Evolutionary conservation across 2,797 vertebrate species (phyloP).

Genomic region (Acanthiza pusilla): DNA sequence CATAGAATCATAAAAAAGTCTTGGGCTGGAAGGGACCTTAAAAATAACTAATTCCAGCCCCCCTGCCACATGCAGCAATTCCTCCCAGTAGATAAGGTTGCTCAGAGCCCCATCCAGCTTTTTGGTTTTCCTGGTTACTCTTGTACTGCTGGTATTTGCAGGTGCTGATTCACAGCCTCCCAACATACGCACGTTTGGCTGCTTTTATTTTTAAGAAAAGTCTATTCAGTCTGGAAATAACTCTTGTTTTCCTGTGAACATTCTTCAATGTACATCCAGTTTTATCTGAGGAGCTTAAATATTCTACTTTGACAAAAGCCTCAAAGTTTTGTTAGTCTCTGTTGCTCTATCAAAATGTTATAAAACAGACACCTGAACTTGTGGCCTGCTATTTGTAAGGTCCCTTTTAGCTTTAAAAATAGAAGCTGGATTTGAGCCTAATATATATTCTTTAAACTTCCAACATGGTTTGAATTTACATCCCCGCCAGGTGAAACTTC

Average conservation of each 20-base stretch:
- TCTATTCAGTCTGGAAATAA: neutral
- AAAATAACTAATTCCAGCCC: neutral
- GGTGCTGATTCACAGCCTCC: constrained; percentile 1
- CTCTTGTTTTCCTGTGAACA: neutral
- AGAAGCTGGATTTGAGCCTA: neutral
- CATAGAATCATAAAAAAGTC: neutral
- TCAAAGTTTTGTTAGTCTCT: neutral
- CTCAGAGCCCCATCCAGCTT: neutral
- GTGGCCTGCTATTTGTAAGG: neutral
- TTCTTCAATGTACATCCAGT: neutral
- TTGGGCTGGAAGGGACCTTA: neutral
- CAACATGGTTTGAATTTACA: neutral
- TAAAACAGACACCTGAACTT: neutral
- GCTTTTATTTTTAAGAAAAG: neutral
- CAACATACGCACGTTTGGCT: accelerated
- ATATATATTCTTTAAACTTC: neutral
- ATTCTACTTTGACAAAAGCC: neutral
- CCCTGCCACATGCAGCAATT: neutral
- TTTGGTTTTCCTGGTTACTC: neutral
- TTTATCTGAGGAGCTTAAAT: neutral
- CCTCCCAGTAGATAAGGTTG: neutral
- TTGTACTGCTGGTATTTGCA: neutral
- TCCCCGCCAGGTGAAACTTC: neutral
- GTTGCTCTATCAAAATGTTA: neutral
- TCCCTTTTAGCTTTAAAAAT: neutral